These are phyloP conservation scores for Sparus aurata DNA, from an alignment of 2,797 vertebrate species.

Conservation along the genomic window DNA sequence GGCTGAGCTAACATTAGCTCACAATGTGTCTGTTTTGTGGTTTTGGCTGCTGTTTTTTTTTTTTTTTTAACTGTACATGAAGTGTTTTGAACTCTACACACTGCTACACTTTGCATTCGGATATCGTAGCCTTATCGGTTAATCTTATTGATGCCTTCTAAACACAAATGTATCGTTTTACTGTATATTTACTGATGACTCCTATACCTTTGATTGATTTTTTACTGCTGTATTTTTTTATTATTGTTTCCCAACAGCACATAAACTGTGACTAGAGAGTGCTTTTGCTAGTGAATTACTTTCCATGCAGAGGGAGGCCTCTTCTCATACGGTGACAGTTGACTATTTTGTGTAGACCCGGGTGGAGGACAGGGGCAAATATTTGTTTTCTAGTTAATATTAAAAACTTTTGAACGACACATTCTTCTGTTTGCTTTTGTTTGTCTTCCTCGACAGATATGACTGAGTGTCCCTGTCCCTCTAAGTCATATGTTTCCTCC, in stretches of 20 bases:
- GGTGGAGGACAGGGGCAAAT: constrained; percentile 64
- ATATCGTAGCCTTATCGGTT: constrained; percentile 13
- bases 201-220: constrained; percentile 21
- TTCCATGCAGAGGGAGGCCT: constrained; percentile 23
- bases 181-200: constrained; percentile 44
- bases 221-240: constrained; percentile 33
- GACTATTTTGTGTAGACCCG: constrained; percentile 53
- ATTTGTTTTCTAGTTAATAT: constrained; percentile 62
- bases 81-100: constrained; percentile 31
- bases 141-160: constrained; percentile 20
- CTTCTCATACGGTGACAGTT: constrained; percentile 46
- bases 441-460: constrained; percentile 11
- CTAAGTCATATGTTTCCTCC: constrained; percentile 35
- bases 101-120: constrained; percentile 15
- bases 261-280: constrained; percentile 44
- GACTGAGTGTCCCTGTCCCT: constrained; percentile 1
- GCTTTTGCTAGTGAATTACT: constrained; percentile 30
- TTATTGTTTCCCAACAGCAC: constrained; percentile 47
- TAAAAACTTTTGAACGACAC: constrained; percentile 60
- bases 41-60: constrained; percentile 51
- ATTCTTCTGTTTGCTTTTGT: constrained; percentile 22
- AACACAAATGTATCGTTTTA: constrained; percentile 23
- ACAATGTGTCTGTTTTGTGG: constrained; percentile 20
- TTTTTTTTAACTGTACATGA: constrained; percentile 32
- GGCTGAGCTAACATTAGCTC: constrained; percentile 31